These are phyloP conservation scores for Onthophagus sagittarius DNA, from an alignment of 2,888 invertebrate genomes.

Conservation along the genomic window DNA sequence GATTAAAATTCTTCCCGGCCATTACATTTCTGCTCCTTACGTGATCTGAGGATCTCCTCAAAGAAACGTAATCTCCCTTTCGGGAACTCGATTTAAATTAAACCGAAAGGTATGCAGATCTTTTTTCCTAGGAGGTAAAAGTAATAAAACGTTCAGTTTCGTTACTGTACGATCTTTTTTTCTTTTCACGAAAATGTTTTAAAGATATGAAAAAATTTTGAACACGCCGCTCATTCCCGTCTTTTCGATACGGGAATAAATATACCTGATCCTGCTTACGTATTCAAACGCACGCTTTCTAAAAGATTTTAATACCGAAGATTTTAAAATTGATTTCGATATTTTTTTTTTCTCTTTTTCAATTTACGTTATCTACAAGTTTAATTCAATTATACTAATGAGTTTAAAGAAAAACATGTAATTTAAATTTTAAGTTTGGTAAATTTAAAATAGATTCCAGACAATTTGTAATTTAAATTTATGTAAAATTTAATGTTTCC, in stretches of 20 bases:
- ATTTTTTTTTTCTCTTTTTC: not conserved
- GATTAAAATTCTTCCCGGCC: not conserved
- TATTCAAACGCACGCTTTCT: not conserved
- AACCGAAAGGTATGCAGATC: not conserved
- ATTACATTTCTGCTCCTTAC: not conserved
- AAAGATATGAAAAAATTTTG: no score
- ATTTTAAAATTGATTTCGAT: not conserved
- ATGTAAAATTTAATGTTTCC: no score
- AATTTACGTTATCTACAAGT: no score
- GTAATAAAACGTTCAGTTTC: not conserved
- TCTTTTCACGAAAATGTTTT: no score
- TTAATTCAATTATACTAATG: not conserved
- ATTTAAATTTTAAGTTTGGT: no score
- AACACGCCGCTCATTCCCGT: not conserved
- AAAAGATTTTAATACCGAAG: not conserved
- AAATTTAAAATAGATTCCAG: no score
- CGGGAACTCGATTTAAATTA: not conserved
- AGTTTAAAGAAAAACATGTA: not conserved
- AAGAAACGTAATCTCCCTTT: not conserved
- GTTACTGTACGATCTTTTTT: not conserved
- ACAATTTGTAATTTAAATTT: no score
- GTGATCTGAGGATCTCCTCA: not conserved
- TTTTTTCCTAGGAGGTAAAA: not conserved
- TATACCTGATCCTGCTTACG: not conserved
- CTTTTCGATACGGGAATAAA: not conserved